These are phyloP conservation scores for Zoanthus sociatus DNA, from an alignment of 92 coral and sea anemone species.

Conservation along the genomic window DNA sequence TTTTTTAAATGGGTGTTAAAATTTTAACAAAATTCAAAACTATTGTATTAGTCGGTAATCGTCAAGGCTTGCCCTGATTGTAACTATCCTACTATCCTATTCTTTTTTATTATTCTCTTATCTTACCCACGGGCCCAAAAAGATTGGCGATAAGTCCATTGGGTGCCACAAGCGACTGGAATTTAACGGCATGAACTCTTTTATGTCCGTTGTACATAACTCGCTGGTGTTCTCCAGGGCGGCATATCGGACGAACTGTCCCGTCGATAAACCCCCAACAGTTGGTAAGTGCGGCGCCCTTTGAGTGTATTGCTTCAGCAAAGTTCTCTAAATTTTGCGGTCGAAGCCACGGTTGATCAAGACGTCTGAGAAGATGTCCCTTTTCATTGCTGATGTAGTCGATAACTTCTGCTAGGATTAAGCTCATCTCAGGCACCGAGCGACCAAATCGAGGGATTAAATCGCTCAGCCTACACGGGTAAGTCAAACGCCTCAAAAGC, in stretches of 20 bases:
- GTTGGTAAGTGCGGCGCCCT: too few relatives aligned
- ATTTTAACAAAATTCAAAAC: background rate
- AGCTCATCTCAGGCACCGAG: slow-evolving; percentile 16
- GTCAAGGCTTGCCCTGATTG: too few relatives aligned
- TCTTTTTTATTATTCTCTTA: background rate
- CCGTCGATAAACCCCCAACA: too few relatives aligned
- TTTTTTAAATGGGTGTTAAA: background rate
- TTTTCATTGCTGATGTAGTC: slow-evolving; percentile 25
- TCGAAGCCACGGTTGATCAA: slow-evolving; percentile 2
- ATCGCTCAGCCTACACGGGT: slow-evolving; percentile 62
- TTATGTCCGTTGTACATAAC: slow-evolving; percentile 10
- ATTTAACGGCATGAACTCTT: background rate
- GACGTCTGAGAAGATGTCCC: slow-evolving; percentile 50
- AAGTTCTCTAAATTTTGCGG: background rate
- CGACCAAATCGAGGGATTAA: slow-evolving; percentile 61
- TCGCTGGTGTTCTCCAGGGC: background rate
- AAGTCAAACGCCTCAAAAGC: slow-evolving; percentile 59
- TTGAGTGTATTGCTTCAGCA: too few relatives aligned
- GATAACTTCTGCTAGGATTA: slow-evolving; percentile 52
- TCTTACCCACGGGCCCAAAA: slow-evolving; percentile 13
- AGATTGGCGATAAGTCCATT: slow-evolving; percentile 11
- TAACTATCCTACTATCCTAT: too few relatives aligned
- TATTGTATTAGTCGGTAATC: background rate
- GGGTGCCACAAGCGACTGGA: slow-evolving; percentile 4
- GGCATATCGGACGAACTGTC: too few relatives aligned